Evolutionary conservation across 2,797 vertebrate species (phyloP).

Genomic region (Melanotaenia nigrans): DNA sequence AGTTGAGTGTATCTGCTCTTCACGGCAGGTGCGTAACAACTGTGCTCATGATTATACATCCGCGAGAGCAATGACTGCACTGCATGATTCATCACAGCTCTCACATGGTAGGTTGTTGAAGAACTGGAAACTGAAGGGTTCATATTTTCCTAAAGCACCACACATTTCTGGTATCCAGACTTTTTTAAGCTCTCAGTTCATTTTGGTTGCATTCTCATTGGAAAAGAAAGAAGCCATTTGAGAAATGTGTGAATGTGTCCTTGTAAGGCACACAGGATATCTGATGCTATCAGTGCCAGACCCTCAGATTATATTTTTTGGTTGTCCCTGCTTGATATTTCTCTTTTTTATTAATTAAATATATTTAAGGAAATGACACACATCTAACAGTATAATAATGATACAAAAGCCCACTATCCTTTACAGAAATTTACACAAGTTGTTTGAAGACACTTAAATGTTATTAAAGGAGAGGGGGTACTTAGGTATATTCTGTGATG

Average conservation of each 20-base stretch:
- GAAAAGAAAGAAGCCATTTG: not conserved
- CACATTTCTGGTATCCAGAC: not conserved
- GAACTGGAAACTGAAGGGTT: not conserved
- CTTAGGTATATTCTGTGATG: constrained; percentile 26
- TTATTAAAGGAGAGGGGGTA: no score
- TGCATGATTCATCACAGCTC: not conserved
- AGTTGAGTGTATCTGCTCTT: not conserved
- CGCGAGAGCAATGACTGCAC: not conserved
- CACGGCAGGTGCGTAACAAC: not conserved
- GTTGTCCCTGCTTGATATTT: not conserved
- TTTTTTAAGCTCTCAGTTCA: not conserved
- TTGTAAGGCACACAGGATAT: not conserved
- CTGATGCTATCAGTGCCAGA: not conserved
- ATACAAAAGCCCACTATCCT: not conserved
- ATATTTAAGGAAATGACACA: not conserved
- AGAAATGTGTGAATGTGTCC: not conserved
- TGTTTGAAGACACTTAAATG: not conserved
- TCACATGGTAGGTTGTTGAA: not conserved
- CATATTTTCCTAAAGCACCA: not conserved
- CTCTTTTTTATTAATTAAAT: not conserved
- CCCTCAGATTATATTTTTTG: not conserved
- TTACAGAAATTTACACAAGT: not conserved
- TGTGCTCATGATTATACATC: not conserved
- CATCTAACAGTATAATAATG: no score
- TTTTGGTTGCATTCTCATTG: not conserved